phyloP scores from a whole-genome alignment of 1,140 invertebrate genomes.

The Aphaenogaster rudis region DNA sequence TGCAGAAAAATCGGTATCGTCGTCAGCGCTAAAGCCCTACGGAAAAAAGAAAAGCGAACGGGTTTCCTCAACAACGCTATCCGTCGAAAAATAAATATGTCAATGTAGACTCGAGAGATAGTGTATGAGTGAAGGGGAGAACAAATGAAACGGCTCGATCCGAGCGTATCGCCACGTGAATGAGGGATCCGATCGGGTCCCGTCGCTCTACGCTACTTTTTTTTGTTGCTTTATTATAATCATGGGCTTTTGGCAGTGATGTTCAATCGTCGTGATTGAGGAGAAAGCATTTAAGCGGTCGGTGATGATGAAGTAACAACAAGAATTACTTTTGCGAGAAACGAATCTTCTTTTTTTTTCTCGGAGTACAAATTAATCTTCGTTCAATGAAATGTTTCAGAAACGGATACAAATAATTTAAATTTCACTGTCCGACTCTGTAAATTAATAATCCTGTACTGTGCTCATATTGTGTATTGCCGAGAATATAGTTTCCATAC shows the following conservation, averaged over 20 bases:
- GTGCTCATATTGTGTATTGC: background rate
- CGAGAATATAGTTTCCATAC: background rate
- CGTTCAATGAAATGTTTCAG: background rate
- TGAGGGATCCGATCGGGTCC: background rate
- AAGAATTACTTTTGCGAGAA: conserved; percentile 42
- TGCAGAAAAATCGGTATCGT: conserved; percentile 34
- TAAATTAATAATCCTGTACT: background rate
- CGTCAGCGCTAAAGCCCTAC: background rate
- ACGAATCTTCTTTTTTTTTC: background rate
- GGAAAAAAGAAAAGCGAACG: conserved; percentile 50
- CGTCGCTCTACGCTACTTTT: conserved; percentile 49
- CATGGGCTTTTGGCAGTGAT: conserved; percentile 86
- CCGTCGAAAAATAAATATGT: conserved; percentile 67
- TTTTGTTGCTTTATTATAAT: conserved; percentile 68
- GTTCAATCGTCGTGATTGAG: conserved; percentile 85
- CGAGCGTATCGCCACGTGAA: conserved; percentile 10
- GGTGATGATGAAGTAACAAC: conserved; percentile 5
- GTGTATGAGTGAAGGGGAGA: conserved; percentile 8
- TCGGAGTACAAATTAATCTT: background rate
- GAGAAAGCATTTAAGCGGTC: conserved; percentile 74
- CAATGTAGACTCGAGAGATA: conserved; percentile 49
- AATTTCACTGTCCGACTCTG: background rate
- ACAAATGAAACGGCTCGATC: conserved; percentile 30
- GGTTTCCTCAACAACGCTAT: conserved; percentile 49
- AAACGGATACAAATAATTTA: background rate